Percentiles rank a stretch among this genome's conserved stretches.
These are phyloP conservation scores for Julus scandinavius DNA, from an alignment of 2,888 invertebrate genomes.

Conservation along the genomic window DNA sequence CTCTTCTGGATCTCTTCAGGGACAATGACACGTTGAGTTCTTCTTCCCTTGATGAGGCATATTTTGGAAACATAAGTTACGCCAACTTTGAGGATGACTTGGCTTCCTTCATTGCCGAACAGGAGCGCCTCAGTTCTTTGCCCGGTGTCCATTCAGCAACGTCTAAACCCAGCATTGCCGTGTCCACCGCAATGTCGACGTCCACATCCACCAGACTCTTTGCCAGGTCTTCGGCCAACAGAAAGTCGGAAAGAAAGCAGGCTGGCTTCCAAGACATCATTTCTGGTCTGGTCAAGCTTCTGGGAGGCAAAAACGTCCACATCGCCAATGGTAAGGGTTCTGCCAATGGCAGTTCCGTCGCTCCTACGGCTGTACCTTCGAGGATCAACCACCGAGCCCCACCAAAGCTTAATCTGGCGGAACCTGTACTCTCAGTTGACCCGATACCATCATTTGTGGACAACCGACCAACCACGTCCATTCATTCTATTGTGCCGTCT, in stretches of 20 bases:
- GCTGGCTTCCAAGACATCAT: conserved; percentile 81
- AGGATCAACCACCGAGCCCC: conserved; percentile 91
- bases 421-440: background rate
- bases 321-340: conserved; percentile 57
- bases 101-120: conserved; percentile 24
- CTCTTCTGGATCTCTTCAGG: background rate
- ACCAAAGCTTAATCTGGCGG: conserved; percentile 76
- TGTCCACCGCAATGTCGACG: background rate
- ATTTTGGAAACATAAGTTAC: conserved; percentile 30
- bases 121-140: background rate
- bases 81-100: conserved; percentile 47
- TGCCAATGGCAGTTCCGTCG: conserved; percentile 52
- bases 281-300: conserved; percentile 81
- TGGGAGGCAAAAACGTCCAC: conserved; percentile 85
- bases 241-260: conserved; percentile 47
- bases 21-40: background rate
- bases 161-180: background rate
- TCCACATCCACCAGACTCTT: conserved; percentile 51
- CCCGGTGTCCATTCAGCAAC: background rate
- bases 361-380: conserved; percentile 60
- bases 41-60: background rate
- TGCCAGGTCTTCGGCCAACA: conserved; percentile 46
- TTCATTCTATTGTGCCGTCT: background rate
- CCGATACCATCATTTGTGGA: background rate
- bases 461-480: background rate